phyloP scores from a whole-genome alignment of 1,140 invertebrate species.

The Ceratosolen solmsi region DNA sequence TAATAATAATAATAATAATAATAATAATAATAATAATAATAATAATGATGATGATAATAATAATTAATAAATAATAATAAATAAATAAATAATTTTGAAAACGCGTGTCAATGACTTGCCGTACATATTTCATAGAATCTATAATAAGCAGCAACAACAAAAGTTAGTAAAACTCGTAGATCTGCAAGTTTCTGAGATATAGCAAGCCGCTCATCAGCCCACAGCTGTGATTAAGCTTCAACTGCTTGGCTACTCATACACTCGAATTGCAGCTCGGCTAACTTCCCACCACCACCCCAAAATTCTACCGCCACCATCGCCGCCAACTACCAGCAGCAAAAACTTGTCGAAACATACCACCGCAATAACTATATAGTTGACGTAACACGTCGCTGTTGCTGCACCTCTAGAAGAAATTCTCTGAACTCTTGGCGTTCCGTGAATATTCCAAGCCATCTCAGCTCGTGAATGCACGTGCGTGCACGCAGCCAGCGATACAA shows the following conservation, averaged over 20 bases:
- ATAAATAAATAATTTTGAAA: too few relatives aligned
- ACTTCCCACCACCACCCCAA: too few relatives aligned
- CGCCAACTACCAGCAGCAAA: too few relatives aligned
- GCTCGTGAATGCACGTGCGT: constrained; percentile 3
- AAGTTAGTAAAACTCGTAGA: background rate
- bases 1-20: too few relatives aligned
- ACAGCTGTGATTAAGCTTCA: background rate
- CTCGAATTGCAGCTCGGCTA: background rate
- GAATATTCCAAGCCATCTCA: background rate
- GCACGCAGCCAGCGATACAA: background rate
- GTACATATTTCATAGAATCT: background rate
- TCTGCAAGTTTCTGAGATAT: background rate
- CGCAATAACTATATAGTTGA: constrained; percentile 23
- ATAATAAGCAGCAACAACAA: background rate
- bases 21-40: too few relatives aligned
- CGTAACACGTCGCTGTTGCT: background rate
- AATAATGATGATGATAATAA: too few relatives aligned
- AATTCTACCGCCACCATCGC: background rate
- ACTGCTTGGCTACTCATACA: background rate
- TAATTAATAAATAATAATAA: too few relatives aligned
- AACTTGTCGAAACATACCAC: background rate
- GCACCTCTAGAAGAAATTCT: constrained; percentile 6
- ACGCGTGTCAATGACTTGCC: too few relatives aligned
- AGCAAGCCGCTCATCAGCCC: background rate
- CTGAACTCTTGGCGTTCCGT: constrained; percentile 16